Base-by-base conservation (phyloP, 2,113 vertebrate genomes). In the Pantherophis guttatus region DNA sequence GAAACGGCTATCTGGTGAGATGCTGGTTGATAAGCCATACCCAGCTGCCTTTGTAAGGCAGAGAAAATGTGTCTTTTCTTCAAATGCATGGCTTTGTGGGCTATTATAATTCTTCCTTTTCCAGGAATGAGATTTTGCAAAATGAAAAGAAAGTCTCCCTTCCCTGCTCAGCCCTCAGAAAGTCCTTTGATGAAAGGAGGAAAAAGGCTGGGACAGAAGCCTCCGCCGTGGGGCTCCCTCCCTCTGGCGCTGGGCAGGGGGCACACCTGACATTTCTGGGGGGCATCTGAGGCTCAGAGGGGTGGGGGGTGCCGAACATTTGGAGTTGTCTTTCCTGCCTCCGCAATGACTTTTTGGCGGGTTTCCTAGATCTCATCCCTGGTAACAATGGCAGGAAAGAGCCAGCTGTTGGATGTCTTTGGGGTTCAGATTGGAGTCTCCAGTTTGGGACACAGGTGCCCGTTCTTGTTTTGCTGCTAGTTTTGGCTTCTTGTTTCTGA, bases 1-100 rank as follows among this genome's bases (percentile, higher is more conserved):
- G 96, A 95, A 96, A 97, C 87, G 81, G 97, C 97, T 98, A 97
- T 98, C 98, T 98, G 98, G 97, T 96, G 97, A 96, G 96, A 98
- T 98, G 97, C 94, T 23, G n/a, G 97, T 95, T 95, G 98, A 98
- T 98, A 98, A 98, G 97, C 96, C 96, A 92, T 95, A 96, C 96
- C 95, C 96, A 96, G 90, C 97, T 97, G 97, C 98, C 97, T 98
- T 97, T 94, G 96, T 89, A 92, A 97, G 97, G 97, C 97, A 97
- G 96, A 96, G 96, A 93, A 93, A 97, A 98, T 98, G 97, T 96
- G 97, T 98, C 98, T 95, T 89, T 93, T 55, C 96, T 96, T 94
- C 95, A 96, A 96, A 94, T 7, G 92, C 2, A 8, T 87, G 91
- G 70, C 96, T 96, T 94, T 87, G 53, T 94, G 90, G 95, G 93